Conservation (phyloP, 2,113 vertebrate species). For the Hydrochoerus hydrochaeris region DNA sequence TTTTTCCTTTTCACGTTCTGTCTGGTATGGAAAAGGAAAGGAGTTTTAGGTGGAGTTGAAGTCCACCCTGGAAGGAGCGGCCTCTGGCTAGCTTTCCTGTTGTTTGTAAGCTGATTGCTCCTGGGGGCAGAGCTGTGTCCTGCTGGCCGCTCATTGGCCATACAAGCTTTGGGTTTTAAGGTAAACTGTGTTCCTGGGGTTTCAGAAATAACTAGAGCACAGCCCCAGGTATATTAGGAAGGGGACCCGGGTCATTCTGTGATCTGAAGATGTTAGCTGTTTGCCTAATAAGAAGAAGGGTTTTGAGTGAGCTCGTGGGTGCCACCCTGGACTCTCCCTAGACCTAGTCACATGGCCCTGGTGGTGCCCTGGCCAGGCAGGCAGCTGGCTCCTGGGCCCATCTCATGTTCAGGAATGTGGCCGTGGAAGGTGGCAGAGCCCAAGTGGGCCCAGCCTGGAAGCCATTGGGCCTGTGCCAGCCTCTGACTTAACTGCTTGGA, state of each 20-base stretch:
- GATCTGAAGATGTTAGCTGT: neutral
- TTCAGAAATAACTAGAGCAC: neutral
- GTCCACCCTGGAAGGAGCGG: neutral
- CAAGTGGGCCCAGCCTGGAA: neutral
- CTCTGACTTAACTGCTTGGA: neutral
- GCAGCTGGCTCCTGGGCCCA: neutral
- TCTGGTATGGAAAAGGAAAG: neutral
- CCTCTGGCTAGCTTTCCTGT: neutral
- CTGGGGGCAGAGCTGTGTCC: neutral
- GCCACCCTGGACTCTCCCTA: accelerated
- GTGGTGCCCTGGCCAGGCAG: neutral
- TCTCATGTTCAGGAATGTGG: neutral
- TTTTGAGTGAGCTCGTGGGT: too few relatives aligned
- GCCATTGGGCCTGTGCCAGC: neutral
- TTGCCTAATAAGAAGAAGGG: neutral
- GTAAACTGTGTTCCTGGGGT: neutral
- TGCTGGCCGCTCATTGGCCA: neutral
- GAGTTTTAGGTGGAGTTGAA: neutral
- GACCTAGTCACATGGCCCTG: neutral
- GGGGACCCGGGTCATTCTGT: neutral
- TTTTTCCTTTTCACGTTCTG: neutral
- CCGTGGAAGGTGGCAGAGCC: neutral
- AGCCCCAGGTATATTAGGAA: neutral
- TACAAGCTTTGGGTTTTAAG: neutral
- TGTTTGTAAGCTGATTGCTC: neutral